Percentiles rank a stretch among this genome's conserved stretches.
phyloP scores from a whole-genome alignment of 2,113 vertebrate species.

The Ifrita kowaldi region DNA sequence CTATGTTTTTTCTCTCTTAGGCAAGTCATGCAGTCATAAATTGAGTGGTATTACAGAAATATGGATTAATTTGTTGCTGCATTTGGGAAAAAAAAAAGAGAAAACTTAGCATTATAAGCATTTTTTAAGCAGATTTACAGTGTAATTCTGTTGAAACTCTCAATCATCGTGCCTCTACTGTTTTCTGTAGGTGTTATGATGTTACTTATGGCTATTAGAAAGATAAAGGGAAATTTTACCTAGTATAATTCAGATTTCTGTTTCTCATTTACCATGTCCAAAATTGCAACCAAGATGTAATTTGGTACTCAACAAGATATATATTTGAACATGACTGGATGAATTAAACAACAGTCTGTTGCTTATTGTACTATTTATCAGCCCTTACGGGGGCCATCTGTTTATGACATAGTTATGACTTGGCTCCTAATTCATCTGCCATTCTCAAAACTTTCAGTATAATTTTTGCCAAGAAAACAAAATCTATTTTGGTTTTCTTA shows the following conservation, averaged over 20 bases:
- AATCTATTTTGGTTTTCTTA: neutral
- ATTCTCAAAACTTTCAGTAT: neutral
- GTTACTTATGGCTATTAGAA: neutral
- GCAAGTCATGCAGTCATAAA: neutral
- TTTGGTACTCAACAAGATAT: neutral
- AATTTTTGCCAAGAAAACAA: neutral
- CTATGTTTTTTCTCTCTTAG: neutral
- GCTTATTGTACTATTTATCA: neutral
- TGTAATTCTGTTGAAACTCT: slow-evolving; percentile 30
- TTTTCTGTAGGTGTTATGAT: neutral
- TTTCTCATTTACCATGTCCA: neutral
- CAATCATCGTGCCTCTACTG: neutral
- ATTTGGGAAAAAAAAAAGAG: slow-evolving; percentile 8
- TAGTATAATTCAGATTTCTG: neutral
- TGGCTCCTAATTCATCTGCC: neutral
- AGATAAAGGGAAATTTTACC: neutral
- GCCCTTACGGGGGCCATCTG: neutral
- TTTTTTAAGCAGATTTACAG: neutral
- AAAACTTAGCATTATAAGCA: neutral
- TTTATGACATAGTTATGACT: slow-evolving; percentile 4
- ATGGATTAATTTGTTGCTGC: neutral
- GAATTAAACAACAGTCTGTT: neutral
- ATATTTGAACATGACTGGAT: neutral
- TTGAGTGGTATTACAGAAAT: neutral
- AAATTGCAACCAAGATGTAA: neutral